These are phyloP conservation scores for Ceraclea dissimilis DNA, from an alignment of 2,888 invertebrate species.

Conservation along the genomic window DNA sequence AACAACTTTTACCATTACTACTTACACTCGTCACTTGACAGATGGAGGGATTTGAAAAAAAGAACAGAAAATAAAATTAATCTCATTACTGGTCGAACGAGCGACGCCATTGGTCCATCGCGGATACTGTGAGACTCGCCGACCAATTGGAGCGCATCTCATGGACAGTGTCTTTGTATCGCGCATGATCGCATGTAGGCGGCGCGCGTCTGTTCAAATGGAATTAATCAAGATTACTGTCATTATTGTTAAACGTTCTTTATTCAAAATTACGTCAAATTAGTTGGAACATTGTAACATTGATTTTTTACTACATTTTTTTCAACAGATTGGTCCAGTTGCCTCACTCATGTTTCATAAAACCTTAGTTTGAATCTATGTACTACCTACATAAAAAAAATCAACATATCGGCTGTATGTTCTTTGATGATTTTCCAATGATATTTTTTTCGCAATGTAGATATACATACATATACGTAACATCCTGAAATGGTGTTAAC, in stretches of 20 bases:
- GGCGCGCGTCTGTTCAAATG: background rate
- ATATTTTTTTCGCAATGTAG: too few relatives aligned
- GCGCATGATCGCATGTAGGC: background rate
- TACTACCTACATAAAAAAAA: too few relatives aligned
- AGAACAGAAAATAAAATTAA: background rate
- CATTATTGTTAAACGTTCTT: background rate
- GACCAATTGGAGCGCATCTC: slow-evolving; percentile 6
- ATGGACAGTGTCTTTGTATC: background rate
- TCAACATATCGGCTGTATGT: too few relatives aligned
- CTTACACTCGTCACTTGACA: background rate
- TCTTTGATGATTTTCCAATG: too few relatives aligned
- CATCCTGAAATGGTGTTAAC: too few relatives aligned
- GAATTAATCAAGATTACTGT: slow-evolving; percentile 2
- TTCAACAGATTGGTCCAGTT: too few relatives aligned
- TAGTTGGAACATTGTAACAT: background rate
- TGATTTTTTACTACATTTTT: too few relatives aligned
- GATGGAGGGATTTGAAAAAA: background rate
- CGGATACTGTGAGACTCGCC: slow-evolving; percentile 7
- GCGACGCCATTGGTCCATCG: slow-evolving; percentile 9
- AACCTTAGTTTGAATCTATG: too few relatives aligned
- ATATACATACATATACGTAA: too few relatives aligned
- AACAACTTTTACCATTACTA: too few relatives aligned
- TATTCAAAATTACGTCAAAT: slow-evolving; percentile 1
- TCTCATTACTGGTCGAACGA: background rate
- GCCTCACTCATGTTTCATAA: too few relatives aligned